Conservation (phyloP, 2,888 invertebrate genomes). For the Ctena decussata region DNA sequence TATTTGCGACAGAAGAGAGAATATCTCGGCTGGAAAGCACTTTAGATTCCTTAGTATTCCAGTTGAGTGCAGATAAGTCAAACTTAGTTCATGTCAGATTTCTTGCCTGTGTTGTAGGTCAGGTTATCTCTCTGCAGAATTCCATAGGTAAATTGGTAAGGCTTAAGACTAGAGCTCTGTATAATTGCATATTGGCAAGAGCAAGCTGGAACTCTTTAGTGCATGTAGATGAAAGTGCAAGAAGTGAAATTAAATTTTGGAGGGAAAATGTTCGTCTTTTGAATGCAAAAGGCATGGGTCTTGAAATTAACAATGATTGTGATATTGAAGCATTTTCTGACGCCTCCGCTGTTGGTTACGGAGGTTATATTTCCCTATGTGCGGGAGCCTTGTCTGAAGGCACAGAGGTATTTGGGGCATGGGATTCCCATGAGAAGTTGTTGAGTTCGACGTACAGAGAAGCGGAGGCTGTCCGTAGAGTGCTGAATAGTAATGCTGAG, state of each 20-base stretch:
- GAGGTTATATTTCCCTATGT: slow-evolving; percentile 3
- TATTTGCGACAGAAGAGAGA: neutral
- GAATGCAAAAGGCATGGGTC: neutral
- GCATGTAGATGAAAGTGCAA: neutral
- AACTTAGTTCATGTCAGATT: neutral
- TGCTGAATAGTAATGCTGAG: neutral
- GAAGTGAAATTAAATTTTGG: neutral
- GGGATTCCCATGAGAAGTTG: neutral
- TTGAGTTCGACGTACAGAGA: neutral
- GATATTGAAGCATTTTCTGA: slow-evolving; percentile 6
- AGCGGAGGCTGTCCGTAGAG: neutral
- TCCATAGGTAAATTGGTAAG: neutral
- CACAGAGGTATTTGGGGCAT: neutral
- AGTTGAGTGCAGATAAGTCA: neutral
- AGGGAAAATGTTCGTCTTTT: neutral
- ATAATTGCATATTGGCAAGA: neutral
- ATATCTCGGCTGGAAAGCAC: neutral
- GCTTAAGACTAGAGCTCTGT: neutral
- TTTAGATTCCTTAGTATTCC: neutral
- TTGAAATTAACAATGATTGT: neutral
- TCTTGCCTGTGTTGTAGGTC: neutral
- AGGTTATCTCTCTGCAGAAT: neutral
- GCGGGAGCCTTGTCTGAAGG: slow-evolving; percentile 6
- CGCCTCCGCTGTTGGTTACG: neutral
- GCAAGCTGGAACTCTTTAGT: neutral